phyloP scores from a whole-genome alignment of 2,888 invertebrate species.

The Phlogophora meticulosa region DNA sequence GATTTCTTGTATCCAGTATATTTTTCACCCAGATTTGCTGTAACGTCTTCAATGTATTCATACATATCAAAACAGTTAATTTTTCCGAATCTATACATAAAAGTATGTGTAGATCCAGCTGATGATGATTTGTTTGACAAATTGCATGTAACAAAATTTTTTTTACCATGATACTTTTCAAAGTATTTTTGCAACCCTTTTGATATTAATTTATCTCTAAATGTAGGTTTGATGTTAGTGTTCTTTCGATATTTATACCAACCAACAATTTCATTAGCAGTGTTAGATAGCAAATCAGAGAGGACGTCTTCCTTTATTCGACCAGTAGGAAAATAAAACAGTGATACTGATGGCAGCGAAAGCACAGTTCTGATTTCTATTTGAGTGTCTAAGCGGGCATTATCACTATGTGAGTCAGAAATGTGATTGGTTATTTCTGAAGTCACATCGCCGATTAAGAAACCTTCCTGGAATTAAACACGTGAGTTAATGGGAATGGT shows the following conservation, averaged over 20 bases:
- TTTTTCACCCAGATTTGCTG: constrained; percentile 90
- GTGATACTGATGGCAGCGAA: constrained; percentile 90
- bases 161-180: constrained; percentile 87
- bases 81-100: constrained; percentile 92
- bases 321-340: constrained; percentile 91
- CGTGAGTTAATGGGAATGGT: constrained; percentile 1
- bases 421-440: constrained; percentile 92
- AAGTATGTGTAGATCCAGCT: constrained; percentile 91
- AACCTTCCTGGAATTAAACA: constrained; percentile 89
- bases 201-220: constrained; percentile 92
- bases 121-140: constrained; percentile 89
- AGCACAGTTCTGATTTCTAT: constrained; percentile 92
- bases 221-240: constrained; percentile 89
- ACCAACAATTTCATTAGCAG: constrained; percentile 91
- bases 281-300: constrained; percentile 87
- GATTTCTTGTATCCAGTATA: constrained; percentile 86
- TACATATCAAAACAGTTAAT: constrained; percentile 90
- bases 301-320: constrained; percentile 90
- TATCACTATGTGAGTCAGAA: constrained; percentile 93
- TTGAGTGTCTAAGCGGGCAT: constrained; percentile 91
- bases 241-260: constrained; percentile 93
- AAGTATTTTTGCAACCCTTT: constrained; percentile 92
- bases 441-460: constrained; percentile 92
- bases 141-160: constrained; percentile 92
- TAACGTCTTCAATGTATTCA: constrained; percentile 89